These are phyloP conservation scores for Hylaeus anthracinus DNA, from an alignment of 1,140 invertebrate genomes.

Conservation along the genomic window DNA sequence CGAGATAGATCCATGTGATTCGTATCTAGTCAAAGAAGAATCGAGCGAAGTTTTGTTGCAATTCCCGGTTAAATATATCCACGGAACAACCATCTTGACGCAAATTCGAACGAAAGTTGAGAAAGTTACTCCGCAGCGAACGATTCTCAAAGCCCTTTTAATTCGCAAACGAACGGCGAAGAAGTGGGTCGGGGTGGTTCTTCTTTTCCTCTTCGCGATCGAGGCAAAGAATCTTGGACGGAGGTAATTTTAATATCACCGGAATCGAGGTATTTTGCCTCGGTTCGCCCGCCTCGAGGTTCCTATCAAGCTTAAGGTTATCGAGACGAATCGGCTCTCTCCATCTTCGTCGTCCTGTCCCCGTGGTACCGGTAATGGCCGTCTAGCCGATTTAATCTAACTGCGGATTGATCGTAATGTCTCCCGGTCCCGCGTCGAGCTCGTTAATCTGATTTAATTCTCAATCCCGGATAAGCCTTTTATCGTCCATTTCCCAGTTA, in stretches of 20 bases:
- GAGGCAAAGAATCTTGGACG: not conserved
- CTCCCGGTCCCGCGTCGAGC: not conserved
- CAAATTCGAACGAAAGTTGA: too few species aligned
- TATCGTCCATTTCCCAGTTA: conserved; percentile 18
- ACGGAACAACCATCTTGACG: too few species aligned
- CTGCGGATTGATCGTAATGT: conserved; percentile 32
- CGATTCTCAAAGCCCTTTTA: not conserved
- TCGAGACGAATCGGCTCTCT: conserved; percentile 17
- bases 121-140: too few species aligned
- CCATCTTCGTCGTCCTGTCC: not conserved
- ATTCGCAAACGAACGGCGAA: not conserved
- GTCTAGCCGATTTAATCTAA: conserved; percentile 41
- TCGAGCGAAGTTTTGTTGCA: too few species aligned
- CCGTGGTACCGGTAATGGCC: conserved; percentile 9
- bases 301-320: conserved; percentile 20
- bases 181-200: not conserved
- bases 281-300: not conserved
- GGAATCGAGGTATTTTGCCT: not conserved
- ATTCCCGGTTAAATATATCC: too few species aligned
- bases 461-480: conserved; percentile 31
- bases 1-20: too few species aligned
- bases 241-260: conserved; percentile 25
- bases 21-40: too few species aligned
- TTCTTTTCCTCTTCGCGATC: not conserved
- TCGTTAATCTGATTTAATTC: conserved; percentile 38